These are phyloP conservation scores for Dendrophyllia cribrosa DNA, from an alignment of 64 coral and sea anemone species.

Conservation along the genomic window DNA sequence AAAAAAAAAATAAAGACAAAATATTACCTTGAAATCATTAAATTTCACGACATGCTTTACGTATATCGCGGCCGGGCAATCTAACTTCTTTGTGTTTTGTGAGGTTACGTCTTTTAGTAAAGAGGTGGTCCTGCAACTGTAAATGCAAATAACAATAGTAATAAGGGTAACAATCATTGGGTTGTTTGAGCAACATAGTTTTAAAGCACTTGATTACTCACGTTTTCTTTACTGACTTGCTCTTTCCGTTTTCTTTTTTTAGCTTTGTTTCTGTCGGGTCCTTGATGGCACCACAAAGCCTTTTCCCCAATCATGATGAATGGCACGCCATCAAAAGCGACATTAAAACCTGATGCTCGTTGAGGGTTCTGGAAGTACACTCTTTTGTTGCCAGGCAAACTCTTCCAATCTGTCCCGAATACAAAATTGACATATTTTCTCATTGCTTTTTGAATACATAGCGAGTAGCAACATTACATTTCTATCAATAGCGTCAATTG, in stretches of 20 bases:
- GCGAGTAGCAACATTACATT: too few species aligned
- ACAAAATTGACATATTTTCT: neutral
- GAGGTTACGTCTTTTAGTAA: neutral
- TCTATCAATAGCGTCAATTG: neutral
- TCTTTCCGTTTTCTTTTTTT: neutral
- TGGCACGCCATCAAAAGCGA: constrained; percentile 27
- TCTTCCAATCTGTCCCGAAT: neutral
- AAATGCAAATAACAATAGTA: neutral
- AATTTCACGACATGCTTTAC: constrained; percentile 31
- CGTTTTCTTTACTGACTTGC: neutral
- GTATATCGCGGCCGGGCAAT: constrained; percentile 1
- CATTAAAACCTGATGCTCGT: neutral
- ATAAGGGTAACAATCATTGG: neutral
- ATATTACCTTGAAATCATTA: constrained; percentile 11
- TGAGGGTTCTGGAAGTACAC: constrained; percentile 18
- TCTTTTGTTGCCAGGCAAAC: neutral
- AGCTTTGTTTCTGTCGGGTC: constrained; percentile 2
- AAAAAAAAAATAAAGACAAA: neutral
- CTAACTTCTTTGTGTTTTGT: constrained; percentile 21
- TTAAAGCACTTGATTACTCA: neutral
- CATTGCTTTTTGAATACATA: too few species aligned
- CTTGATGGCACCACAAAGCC: constrained; percentile 29
- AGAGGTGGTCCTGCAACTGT: constrained; percentile 6
- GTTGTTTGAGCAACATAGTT: neutral
- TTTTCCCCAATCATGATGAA: constrained; percentile 21